Evolutionary conservation across 2,888 invertebrate genomes (phyloP).

Genomic region (Dichetophora obliterata): DNA sequence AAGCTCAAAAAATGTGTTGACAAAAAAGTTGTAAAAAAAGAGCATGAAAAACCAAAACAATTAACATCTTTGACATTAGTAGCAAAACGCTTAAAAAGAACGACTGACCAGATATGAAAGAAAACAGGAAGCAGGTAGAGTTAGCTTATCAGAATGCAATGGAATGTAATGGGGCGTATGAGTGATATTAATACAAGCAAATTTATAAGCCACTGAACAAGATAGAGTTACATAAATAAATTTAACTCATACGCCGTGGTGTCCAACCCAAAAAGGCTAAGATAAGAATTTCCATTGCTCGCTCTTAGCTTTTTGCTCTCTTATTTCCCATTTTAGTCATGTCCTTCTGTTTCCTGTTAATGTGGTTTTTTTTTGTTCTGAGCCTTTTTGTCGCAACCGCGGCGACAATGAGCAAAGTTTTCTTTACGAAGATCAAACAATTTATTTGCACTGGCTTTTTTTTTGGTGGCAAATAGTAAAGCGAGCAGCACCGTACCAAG

Average conservation of each 20-base stretch:
- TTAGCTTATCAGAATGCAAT: too few species aligned
- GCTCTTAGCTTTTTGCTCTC: neutral
- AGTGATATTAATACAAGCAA: neutral
- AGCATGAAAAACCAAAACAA: neutral
- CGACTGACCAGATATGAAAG: neutral
- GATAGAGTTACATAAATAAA: neutral
- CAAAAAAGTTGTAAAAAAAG: conserved; percentile 22
- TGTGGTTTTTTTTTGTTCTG: neutral
- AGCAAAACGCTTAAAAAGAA: neutral
- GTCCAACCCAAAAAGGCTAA: too few species aligned
- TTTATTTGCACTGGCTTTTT: conserved; percentile 33
- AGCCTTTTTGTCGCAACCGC: neutral
- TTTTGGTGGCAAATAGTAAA: neutral
- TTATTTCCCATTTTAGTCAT: too few species aligned
- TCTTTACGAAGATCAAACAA: conserved; percentile 39
- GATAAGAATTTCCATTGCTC: neutral
- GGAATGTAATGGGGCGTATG: neutral
- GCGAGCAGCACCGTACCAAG: neutral
- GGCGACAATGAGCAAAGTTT: conserved; percentile 37
- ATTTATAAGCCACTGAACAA: too few species aligned
- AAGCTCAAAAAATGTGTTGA: conserved; percentile 8
- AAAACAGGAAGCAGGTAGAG: neutral
- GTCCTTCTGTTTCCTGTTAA: neutral
- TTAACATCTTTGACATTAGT: neutral
- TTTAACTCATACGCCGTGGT: neutral